These are phyloP conservation scores for Drosophila yooni DNA, from an alignment of 2,888 invertebrate species.

Conservation along the genomic window DNA sequence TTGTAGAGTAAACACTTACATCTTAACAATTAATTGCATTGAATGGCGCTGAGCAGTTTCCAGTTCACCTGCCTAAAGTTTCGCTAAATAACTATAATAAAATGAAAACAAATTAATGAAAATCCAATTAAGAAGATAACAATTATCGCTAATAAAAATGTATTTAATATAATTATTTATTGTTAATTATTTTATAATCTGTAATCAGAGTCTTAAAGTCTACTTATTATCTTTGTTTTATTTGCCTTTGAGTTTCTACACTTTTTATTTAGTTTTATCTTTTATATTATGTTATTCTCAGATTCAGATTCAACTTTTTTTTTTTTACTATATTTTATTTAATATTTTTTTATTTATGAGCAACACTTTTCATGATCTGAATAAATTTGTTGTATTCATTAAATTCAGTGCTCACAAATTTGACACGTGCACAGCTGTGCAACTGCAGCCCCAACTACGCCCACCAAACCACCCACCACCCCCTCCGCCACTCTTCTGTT, in stretches of 20 bases:
- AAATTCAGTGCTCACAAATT: slow-evolving; percentile 5
- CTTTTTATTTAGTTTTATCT: background rate
- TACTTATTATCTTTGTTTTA: too few relatives aligned
- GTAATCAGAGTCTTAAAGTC: too few relatives aligned
- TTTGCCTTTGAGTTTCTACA: too few relatives aligned
- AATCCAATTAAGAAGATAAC: background rate
- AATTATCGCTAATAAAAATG: too few relatives aligned
- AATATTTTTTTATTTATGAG: background rate
- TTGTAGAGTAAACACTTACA: slow-evolving; percentile 13
- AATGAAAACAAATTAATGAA: background rate
- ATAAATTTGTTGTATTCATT: background rate
- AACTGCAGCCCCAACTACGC: background rate
- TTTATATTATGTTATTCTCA: background rate
- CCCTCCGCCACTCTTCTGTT: too few relatives aligned
- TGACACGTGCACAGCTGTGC: slow-evolving; percentile 38
- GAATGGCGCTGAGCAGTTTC: background rate
- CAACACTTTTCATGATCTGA: background rate
- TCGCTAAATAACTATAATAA: background rate
- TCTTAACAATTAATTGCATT: slow-evolving; percentile 43
- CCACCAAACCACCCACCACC: background rate
- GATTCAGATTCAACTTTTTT: background rate
- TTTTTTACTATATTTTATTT: background rate
- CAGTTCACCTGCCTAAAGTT: background rate
- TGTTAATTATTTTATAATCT: too few relatives aligned
- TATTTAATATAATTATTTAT: too few relatives aligned